A percentile compares a stretch with the other conserved stretches of the same genome.
Conservation (phyloP, 2,797 vertebrate genomes). For the Parauchenoglanis ngamensis region DNA sequence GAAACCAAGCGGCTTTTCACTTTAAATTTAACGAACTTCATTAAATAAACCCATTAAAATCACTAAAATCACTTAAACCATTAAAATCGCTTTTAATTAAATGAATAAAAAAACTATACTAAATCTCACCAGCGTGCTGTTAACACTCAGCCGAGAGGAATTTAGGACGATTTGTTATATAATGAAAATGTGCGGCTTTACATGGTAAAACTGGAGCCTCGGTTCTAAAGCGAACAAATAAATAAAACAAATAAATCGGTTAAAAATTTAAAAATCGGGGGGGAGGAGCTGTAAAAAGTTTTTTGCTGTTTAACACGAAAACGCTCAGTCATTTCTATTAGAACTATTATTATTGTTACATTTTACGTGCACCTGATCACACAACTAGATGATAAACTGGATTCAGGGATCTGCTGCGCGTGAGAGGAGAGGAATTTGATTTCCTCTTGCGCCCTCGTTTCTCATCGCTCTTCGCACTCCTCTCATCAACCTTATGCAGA, state of each 20-base stretch:
- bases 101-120: neutral
- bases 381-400: neutral
- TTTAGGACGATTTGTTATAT: neutral
- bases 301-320: too few species aligned
- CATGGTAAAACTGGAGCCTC: neutral
- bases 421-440: neutral
- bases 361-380: neutral
- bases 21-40: too few species aligned
- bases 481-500: neutral
- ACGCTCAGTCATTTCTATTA: too few species aligned
- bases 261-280: too few species aligned
- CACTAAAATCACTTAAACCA: too few species aligned
- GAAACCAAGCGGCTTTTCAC: too few species aligned
- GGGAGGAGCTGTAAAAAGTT: too few species aligned
- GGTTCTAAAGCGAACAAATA: neutral
- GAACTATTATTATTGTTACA: neutral
- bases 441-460: too few species aligned
- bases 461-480: neutral
- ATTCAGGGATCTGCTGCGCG: neutral
- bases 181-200: neutral
- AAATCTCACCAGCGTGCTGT: neutral
- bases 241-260: too few species aligned
- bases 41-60: too few species aligned
- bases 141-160: neutral
- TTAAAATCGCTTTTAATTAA: too few species aligned